Percentiles rank a stretch among this genome's conserved stretches.
phyloP scores from a whole-genome alignment of 1,140 invertebrate species.

The Tetramorium parvispinum region DNA sequence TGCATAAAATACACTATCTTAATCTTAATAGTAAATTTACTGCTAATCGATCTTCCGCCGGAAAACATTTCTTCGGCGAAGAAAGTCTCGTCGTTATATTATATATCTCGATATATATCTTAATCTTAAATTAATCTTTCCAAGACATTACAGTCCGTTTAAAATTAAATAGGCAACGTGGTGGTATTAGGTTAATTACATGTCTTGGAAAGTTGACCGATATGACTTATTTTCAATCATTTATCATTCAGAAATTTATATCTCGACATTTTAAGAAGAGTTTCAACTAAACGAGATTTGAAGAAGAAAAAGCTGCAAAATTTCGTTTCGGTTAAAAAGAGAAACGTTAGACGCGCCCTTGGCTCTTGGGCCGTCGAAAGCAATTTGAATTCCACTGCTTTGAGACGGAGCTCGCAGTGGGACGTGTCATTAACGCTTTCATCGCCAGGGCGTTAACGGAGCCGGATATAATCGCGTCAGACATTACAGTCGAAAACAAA shows the following conservation, averaged over 20 bases:
- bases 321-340: background rate
- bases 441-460: background rate
- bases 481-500: slow-evolving; percentile 49
- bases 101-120: background rate
- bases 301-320: background rate
- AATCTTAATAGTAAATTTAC: background rate
- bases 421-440: background rate
- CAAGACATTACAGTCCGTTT: background rate
- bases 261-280: background rate
- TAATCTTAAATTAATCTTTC: background rate
- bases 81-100: background rate
- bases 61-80: background rate
- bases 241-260: background rate
- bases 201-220: background rate
- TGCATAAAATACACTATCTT: background rate
- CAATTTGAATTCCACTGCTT: slow-evolving; percentile 15
- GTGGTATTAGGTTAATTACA: background rate
- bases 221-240: background rate
- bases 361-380: background rate
- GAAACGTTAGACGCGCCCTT: background rate
- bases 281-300: background rate
- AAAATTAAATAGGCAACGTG: background rate
- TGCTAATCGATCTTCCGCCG: background rate
- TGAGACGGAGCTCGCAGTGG: background rate
- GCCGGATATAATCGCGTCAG: slow-evolving; percentile 9